phyloP scores from a whole-genome alignment of 2,888 invertebrate genomes.

The Rutpela maculata region DNA sequence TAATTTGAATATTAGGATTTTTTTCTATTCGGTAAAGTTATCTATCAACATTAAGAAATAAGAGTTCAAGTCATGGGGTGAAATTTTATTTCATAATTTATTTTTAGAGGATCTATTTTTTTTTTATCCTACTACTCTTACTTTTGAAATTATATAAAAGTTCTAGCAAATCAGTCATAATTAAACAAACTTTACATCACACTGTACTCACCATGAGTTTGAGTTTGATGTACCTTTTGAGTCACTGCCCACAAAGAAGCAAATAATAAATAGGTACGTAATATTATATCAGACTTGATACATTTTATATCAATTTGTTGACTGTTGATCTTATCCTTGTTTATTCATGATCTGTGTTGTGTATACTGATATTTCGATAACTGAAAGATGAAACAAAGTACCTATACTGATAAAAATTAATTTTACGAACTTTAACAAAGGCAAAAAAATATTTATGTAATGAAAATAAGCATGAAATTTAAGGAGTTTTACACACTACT shows the following conservation, averaged over 20 bases:
- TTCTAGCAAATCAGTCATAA: too few species aligned
- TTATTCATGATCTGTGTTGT: not conserved
- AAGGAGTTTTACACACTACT: not conserved
- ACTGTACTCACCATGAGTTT: not conserved
- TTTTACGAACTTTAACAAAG: not conserved
- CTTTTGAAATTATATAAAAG: too few species aligned
- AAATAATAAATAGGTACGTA: not conserved
- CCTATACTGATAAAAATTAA: not conserved
- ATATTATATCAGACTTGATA: not conserved
- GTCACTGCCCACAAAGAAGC: not conserved
- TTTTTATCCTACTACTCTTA: too few species aligned
- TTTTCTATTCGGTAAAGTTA: too few species aligned
- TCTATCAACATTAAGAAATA: too few species aligned
- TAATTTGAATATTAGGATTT: too few species aligned
- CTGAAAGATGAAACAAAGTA: not conserved
- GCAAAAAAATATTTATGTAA: not conserved
- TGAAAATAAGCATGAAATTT: not conserved
- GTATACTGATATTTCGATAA: not conserved
- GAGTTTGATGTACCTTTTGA: not conserved
- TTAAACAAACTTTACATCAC: not conserved
- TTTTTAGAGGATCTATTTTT: too few species aligned
- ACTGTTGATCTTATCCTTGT: not conserved
- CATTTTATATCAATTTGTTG: not conserved
- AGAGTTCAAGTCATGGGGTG: too few species aligned
- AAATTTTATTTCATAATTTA: too few species aligned